These are phyloP conservation scores for Neuroterus valhalla DNA, from an alignment of 1,140 invertebrate genomes.

Conservation along the genomic window DNA sequence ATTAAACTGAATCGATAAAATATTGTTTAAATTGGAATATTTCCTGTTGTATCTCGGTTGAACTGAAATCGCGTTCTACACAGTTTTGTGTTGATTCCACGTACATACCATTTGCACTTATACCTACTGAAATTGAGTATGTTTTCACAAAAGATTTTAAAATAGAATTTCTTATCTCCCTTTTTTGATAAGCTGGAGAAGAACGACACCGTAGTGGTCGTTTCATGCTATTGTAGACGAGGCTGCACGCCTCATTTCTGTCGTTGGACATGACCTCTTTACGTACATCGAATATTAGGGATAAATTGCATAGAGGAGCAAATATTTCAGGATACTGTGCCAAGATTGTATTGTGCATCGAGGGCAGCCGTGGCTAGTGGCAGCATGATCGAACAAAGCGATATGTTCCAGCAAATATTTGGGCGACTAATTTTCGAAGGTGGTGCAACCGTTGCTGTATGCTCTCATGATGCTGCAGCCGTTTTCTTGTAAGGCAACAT, in stretches of 20 bases:
- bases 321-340: background rate
- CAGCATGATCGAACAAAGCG: conserved; percentile 23
- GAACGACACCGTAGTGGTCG: background rate
- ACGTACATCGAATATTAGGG: conserved; percentile 22
- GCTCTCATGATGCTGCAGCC: background rate
- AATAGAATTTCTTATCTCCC: background rate
- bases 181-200: background rate
- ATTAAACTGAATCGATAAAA: too few species aligned
- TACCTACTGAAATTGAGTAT: too few species aligned
- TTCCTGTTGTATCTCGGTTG: too few species aligned
- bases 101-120: too few species aligned
- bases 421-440: conserved; percentile 8
- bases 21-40: too few species aligned
- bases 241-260: background rate
- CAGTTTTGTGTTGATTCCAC: too few species aligned
- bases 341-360: conserved; percentile 25
- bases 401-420: conserved; percentile 25
- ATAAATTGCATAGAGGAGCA: conserved; percentile 20
- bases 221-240: background rate
- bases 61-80: too few species aligned
- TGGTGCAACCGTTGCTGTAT: conserved; percentile 21
- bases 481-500: conserved; percentile 11
- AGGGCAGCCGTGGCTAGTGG: conserved; percentile 19
- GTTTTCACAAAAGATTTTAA: too few species aligned
- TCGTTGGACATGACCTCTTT: conserved; percentile 3